phyloP scores from a whole-genome alignment of 2,888 invertebrate genomes.

The Selenia dentaria region DNA sequence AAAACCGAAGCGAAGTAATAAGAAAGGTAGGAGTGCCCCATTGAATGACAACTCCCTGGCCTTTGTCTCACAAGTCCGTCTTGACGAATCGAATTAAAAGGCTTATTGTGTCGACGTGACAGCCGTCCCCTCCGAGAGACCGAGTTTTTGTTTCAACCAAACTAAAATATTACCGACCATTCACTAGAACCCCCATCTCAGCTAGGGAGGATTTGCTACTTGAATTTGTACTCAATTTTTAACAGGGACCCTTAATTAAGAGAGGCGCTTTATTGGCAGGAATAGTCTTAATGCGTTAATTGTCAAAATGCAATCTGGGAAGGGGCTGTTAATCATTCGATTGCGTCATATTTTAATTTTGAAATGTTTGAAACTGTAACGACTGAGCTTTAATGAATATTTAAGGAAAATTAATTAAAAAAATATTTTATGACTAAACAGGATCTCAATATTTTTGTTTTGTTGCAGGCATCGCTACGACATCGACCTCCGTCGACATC shows the following conservation, averaged over 20 bases:
- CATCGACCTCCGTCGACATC: constrained; percentile 72
- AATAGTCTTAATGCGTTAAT: constrained; percentile 82
- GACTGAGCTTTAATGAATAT: constrained; percentile 59
- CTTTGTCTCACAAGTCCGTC: constrained; percentile 81
- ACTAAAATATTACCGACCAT: constrained; percentile 84
- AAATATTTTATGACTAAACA: neutral
- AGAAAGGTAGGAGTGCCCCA: constrained; percentile 83
- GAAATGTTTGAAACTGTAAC: constrained; percentile 49
- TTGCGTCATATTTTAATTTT: constrained; percentile 77
- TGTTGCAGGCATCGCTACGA: constrained; percentile 76
- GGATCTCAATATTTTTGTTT: constrained; percentile 38
- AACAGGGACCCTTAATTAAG: constrained; percentile 82
- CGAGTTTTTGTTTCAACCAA: constrained; percentile 79
- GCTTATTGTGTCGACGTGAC: constrained; percentile 85
- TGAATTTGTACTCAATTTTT: constrained; percentile 85
- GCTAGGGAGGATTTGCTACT: constrained; percentile 70
- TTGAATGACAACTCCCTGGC: constrained; percentile 82
- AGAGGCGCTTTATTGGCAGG: constrained; percentile 80
- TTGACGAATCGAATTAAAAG: constrained; percentile 85
- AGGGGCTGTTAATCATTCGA: constrained; percentile 77
- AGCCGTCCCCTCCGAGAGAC: constrained; percentile 58
- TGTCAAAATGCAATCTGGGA: constrained; percentile 83
- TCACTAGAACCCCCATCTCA: constrained; percentile 70
- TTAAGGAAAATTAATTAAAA: constrained; percentile 40
- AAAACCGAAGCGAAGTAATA: constrained; percentile 79